These are phyloP conservation scores for Chymomyza fuscimana DNA, from an alignment of 2,888 invertebrate genomes.

Conservation along the genomic window DNA sequence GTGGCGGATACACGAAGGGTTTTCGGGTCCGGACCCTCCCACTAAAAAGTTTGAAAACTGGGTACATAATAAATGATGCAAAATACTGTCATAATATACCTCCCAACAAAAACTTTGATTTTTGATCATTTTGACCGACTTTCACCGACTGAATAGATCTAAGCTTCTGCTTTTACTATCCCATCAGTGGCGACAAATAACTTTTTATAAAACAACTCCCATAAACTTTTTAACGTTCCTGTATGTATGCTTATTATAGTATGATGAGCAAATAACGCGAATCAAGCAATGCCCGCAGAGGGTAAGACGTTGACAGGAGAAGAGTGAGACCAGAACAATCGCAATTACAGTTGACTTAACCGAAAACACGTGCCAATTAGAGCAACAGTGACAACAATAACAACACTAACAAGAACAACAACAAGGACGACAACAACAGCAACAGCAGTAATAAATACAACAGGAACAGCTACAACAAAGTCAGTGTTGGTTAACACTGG, in stretches of 20 bases:
- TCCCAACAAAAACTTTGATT: too few species aligned
- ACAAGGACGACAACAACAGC: not conserved
- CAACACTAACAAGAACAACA: constrained; percentile 6
- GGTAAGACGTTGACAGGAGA: not conserved
- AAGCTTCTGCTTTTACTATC: too few species aligned
- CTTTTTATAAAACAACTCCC: not conserved
- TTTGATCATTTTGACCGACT: too few species aligned
- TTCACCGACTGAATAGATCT: too few species aligned
- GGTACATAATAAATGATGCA: too few species aligned
- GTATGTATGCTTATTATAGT: not conserved
- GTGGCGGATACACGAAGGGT: too few species aligned
- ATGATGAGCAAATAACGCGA: not conserved
- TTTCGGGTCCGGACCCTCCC: too few species aligned
- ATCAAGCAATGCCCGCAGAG: too few species aligned
- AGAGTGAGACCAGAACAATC: not conserved
- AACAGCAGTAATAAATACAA: not conserved
- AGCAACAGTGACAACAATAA: constrained; percentile 19
- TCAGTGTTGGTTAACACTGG: not conserved
- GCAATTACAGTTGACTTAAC: constrained; percentile 27
- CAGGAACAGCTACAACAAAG: not conserved
- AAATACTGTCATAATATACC: too few species aligned
- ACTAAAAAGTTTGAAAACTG: too few species aligned
- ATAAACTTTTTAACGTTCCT: not conserved
- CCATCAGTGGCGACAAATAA: too few species aligned
- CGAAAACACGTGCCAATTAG: constrained; percentile 57